These are phyloP conservation scores for Halocynthia aurantium DNA, from an alignment of 23 tunicate genomes.

Conservation along the genomic window DNA sequence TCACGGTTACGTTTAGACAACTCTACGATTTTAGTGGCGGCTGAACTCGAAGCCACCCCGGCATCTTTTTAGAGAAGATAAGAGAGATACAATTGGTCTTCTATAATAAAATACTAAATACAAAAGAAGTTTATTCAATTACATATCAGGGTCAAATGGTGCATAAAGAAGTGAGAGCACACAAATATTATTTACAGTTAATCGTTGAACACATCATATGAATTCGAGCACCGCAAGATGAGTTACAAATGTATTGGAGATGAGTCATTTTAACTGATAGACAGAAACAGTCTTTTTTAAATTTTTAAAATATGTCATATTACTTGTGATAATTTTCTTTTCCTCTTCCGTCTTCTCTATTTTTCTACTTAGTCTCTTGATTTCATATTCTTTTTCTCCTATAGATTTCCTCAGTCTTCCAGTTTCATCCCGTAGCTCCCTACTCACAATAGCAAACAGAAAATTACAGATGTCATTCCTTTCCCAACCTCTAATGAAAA, in stretches of 20 bases:
- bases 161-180: too few relatives aligned
- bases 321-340: slow-evolving; percentile 73
- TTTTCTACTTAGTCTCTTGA: slow-evolving; percentile 47
- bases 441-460: background rate
- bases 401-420: slow-evolving; percentile 72
- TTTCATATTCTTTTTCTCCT: slow-evolving; percentile 85
- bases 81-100: background rate
- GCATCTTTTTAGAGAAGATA: slow-evolving; percentile 31
- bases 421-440: slow-evolving; percentile 93
- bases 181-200: too few relatives aligned
- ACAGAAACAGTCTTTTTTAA: background rate
- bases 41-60: slow-evolving; percentile 59
- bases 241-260: too few relatives aligned
- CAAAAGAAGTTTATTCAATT: background rate
- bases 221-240: background rate
- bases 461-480: too few relatives aligned
- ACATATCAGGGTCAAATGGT: background rate
- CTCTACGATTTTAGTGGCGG: slow-evolving; percentile 85
- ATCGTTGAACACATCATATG: too few relatives aligned
- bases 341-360: slow-evolving; percentile 65
- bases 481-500: too few relatives aligned
- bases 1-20: slow-evolving; percentile 86
- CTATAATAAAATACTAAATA: background rate
- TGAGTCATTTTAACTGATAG: background rate
- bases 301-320: background rate